Evolutionary conservation across 2,888 invertebrate species (phyloP).

Genomic region (Meiosimyza platycephala): DNA sequence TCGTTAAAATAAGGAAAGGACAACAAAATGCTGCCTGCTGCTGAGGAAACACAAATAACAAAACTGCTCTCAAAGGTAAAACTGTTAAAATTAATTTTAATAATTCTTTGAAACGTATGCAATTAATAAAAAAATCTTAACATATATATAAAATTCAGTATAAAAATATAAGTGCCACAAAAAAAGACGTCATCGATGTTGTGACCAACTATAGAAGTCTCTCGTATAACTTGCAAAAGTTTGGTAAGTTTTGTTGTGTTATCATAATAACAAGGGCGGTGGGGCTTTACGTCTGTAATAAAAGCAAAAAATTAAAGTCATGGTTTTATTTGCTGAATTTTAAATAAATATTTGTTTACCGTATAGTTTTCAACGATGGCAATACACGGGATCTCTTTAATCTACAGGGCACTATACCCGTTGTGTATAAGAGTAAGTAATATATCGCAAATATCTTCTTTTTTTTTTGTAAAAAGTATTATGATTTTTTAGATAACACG

Average conservation of each 20-base stretch:
- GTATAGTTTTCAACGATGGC: slow-evolving; percentile 89
- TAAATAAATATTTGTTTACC: slow-evolving; percentile 31
- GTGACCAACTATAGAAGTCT: slow-evolving; percentile 76
- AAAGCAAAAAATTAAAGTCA: not conserved
- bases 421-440: slow-evolving; percentile 81
- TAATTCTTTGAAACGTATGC: not conserved
- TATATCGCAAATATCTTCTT: slow-evolving; percentile 3
- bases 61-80: slow-evolving; percentile 70
- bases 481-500: slow-evolving; percentile 70
- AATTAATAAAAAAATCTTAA: slow-evolving; percentile 22
- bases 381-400: slow-evolving; percentile 82
- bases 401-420: slow-evolving; percentile 92
- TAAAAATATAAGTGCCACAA: slow-evolving; percentile 75
- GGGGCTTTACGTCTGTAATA: no score
- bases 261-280: no score
- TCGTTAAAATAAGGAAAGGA: not conserved
- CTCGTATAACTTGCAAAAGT: slow-evolving; percentile 74
- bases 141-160: slow-evolving; percentile 70
- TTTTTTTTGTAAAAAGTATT: not conserved
- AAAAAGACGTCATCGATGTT: slow-evolving; percentile 76
- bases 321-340: slow-evolving; percentile 12
- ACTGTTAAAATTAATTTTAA: not conserved
- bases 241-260: slow-evolving; percentile 71
- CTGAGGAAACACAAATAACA: slow-evolving; percentile 69
- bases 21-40: slow-evolving; percentile 54